Base-by-base conservation (phyloP, 2,888 invertebrate species). In the Scaptomyza parva region DNA sequence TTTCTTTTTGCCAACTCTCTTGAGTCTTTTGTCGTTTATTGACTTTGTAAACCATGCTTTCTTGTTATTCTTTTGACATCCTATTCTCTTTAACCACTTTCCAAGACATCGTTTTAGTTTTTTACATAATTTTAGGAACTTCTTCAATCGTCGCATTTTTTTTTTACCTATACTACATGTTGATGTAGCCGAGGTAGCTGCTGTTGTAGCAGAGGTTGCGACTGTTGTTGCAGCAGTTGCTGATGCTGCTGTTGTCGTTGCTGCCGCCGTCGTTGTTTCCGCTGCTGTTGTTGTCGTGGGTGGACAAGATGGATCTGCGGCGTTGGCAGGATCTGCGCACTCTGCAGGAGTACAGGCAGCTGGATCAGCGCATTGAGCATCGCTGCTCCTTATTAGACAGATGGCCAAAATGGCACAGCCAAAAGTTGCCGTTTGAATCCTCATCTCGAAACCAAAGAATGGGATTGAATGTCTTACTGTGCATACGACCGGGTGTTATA, bases 401-500 rank as follows among this genome's bases (percentile, higher is more conserved):
- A 40, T 30, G 12, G 50, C 67, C 65, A 66, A 50, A 12, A 66
- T 0, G 50, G 40, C 67, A 18, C 44, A 66, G 28, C 48, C 26
- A 1, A 66, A 8, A 20, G 66, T 39, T 8, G 45, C 33, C 3
- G 67, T 51, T 66, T 50, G 67, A 8, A 66, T 18, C 51, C 39
- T 55, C 65, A 65, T 65, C 1, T 43, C 28, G 30, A 30, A 9
- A 9, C 28, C 30, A 30, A 12, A 12, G 30, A 30, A 17, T 17
- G 14, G 14, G 17, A 37, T 17, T 37, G 30, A 30, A 30, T 30
- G 30, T 30, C 12, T 6, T 12, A 6, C 30, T 30, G 30, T 30
- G 30, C 3, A 3, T 12, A 8, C 1, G 28, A 9, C 28, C 28
- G 6, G 28, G 28, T 9, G 6, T 28, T 28, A 9, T 28, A 28